Percentiles rank a stretch among this genome's conserved stretches.
phyloP scores from a whole-genome alignment of 1,140 invertebrate species.

The Muscidifurax raptorellus region DNA sequence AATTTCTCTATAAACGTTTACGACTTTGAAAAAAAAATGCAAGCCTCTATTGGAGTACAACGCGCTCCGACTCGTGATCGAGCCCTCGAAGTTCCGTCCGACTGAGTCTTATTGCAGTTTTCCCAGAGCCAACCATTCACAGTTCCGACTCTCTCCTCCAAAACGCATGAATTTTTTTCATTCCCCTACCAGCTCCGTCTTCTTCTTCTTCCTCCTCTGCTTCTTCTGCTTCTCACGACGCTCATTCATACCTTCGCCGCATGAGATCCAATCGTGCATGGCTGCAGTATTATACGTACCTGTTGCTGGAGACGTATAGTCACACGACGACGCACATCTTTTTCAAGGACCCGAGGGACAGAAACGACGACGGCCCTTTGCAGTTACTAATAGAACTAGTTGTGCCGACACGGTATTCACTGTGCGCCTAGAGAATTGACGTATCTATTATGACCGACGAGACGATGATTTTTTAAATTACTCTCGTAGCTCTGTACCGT shows the following conservation, averaged over 20 bases:
- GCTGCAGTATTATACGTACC: slow-evolving; percentile 53
- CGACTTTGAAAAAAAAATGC: not conserved
- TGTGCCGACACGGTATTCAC: not conserved
- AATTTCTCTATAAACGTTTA: not conserved
- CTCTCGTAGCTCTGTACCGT: too few species aligned
- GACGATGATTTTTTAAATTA: not conserved
- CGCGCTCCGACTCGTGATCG: slow-evolving; percentile 43
- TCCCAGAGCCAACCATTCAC: slow-evolving; percentile 66
- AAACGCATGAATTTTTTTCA: slow-evolving; percentile 12
- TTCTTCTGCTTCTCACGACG: slow-evolving; percentile 63
- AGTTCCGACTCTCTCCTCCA: slow-evolving; percentile 44
- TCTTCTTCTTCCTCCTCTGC: not conserved
- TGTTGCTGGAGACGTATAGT: slow-evolving; percentile 48
- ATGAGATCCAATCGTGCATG: slow-evolving; percentile 65
- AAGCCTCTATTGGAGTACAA: slow-evolving; percentile 22
- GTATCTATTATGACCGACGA: not conserved
- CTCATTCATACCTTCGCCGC: slow-evolving; percentile 68
- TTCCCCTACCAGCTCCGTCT: slow-evolving; percentile 5
- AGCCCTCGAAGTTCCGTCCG: slow-evolving; percentile 34
- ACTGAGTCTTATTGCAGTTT: slow-evolving; percentile 60
- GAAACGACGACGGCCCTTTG: not conserved
- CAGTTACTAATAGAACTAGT: not conserved
- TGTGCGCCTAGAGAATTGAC: not conserved
- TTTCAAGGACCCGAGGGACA: slow-evolving; percentile 38
- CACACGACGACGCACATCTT: slow-evolving; percentile 53